phyloP scores from a whole-genome alignment of 1,140 invertebrate genomes.

The Maniola jurtina region DNA sequence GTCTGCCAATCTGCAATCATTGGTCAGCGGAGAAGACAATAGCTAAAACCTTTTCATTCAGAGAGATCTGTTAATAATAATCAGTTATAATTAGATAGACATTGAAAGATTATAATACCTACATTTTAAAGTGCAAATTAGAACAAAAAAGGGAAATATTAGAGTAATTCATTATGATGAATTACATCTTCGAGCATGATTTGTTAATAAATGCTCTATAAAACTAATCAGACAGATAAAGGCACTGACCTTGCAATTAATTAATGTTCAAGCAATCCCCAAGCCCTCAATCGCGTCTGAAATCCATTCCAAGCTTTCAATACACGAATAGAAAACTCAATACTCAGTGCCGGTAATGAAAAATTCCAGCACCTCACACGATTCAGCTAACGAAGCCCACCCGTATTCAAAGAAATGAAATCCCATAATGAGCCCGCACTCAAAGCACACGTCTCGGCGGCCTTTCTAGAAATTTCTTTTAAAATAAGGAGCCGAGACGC shows the following conservation, averaged over 20 bases:
- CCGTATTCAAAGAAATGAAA: slow-evolving; percentile 66
- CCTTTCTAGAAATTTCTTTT: slow-evolving; percentile 61
- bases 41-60: too few species aligned
- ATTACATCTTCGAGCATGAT: too few species aligned
- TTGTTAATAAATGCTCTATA: too few species aligned
- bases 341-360: slow-evolving; percentile 52
- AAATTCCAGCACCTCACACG: slow-evolving; percentile 53
- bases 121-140: too few species aligned
- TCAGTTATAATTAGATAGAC: too few species aligned
- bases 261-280: slow-evolving; percentile 21
- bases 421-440: slow-evolving; percentile 62
- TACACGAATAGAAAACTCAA: slow-evolving; percentile 39
- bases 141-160: too few species aligned
- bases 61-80: too few species aligned
- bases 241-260: not conserved
- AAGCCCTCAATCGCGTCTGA: slow-evolving; percentile 43
- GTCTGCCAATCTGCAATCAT: too few species aligned
- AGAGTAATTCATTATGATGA: too few species aligned
- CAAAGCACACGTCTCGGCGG: slow-evolving; percentile 48
- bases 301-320: slow-evolving; percentile 30
- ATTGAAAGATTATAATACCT: too few species aligned
- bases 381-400: slow-evolving; percentile 56
- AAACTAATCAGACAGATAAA: not conserved
- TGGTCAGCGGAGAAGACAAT: too few species aligned
- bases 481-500: slow-evolving; percentile 51